Evolutionary conservation across 2,797 vertebrate genomes (phyloP), one percentile per base, ranked within the genome.

Genomic region (Dendrocincla tyrannina): DNA sequence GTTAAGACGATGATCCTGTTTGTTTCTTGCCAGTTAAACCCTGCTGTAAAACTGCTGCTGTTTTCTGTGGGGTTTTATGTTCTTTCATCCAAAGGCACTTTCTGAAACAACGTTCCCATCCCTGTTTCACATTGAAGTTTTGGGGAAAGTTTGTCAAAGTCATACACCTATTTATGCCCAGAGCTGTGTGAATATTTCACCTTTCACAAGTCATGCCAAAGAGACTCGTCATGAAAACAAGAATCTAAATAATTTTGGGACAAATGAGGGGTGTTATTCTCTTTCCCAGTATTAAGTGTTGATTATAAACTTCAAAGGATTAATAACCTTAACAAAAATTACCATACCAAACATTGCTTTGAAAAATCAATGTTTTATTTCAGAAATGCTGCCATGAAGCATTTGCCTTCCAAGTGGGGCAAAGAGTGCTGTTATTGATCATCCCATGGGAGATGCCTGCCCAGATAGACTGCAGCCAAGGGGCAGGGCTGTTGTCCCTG

Each of bases 361-460:
- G 70, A 77, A 90, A 94, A 88, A 81, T 78, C 58, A 75, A 15
- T 68, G 39, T 17, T 68, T 72, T 86, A 32, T 83, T 89, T 92
- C 53, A 75, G 60, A 95, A 89, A 32, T 47, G 39, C 33, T 83
- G 35, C 66, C 72, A 7, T 44, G 39, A 79, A 83, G 47, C n/a
- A 39, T 88, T 89, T 88, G 49, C 83, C 89, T 81, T 95, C 46
- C 82, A 55, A 90, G 66, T n/a, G 58, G 88, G 66, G 86, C 82
- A 85, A 66, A 81, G 85, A 33, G 58, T 68, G 64, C 64, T 89
- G 80, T 27, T 90, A 53, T 56, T 30, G 55, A 35, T 76, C 28
- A 41, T 28, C 12, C 79, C 50, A 1, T 13, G 69, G 73, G 60
- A 80, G n/a, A 24, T 59, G 52, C 68, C 53, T 39, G 44, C n/a